Evolutionary conservation across 2,888 invertebrate genomes (phyloP).

Genomic region (Tiliacea aurago): DNA sequence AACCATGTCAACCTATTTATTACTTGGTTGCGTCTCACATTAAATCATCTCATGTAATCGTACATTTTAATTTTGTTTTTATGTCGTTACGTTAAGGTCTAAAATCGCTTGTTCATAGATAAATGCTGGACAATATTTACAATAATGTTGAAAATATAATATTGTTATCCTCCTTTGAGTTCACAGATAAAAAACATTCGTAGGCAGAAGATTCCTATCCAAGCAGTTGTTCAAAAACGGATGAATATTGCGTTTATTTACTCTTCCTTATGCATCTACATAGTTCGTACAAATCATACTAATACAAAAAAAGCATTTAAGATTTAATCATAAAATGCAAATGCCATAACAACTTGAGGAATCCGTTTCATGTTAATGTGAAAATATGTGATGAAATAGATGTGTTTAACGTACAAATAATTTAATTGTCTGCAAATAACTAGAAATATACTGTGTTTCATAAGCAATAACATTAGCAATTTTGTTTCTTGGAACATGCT

Average conservation of each 20-base stretch:
- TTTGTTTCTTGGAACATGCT: constrained; percentile 84
- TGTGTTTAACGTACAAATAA: constrained; percentile 86
- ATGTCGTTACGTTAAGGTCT: constrained; percentile 26
- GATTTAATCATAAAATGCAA: constrained; percentile 68
- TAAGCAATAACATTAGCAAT: constrained; percentile 73
- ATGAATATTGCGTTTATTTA: constrained; percentile 37
- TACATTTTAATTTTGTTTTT: constrained; percentile 34
- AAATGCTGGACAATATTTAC: constrained; percentile 30
- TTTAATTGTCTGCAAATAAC: constrained; percentile 83
- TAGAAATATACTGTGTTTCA: constrained; percentile 85
- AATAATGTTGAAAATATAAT: constrained; percentile 33
- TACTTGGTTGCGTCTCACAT: constrained; percentile 50
- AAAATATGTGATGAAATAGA: constrained; percentile 81
- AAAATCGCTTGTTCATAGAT: constrained; percentile 39
- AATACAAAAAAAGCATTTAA: constrained; percentile 70
- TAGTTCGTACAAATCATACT: constrained; percentile 66
- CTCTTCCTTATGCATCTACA: constrained; percentile 52
- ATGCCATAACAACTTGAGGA: constrained; percentile 66
- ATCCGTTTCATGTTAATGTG: constrained; percentile 65
- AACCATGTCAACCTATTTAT: constrained; percentile 37
- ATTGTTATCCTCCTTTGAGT: constrained; percentile 47
- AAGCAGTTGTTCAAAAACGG: constrained; percentile 34
- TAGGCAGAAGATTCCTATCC: constrained; percentile 18
- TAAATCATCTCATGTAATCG: constrained; percentile 42
- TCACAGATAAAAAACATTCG: constrained; percentile 29